A percentile compares a stretch with the other conserved stretches of the same genome.
Conservation (phyloP, 2,888 invertebrate species). For the Hypena proboscidalis region DNA sequence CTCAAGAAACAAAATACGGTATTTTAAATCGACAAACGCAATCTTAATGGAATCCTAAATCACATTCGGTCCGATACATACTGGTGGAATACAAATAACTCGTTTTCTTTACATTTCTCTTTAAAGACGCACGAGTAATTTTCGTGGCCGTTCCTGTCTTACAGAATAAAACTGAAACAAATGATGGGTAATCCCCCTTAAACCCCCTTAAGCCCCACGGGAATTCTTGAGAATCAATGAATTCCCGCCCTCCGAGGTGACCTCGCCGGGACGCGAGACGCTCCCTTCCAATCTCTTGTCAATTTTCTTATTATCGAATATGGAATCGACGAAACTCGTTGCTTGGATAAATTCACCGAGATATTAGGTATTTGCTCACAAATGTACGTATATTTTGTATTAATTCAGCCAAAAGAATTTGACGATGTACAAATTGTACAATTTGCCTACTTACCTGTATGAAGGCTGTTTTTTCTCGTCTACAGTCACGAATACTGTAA, state of each 20-base stretch:
- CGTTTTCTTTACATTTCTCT: constrained; percentile 25
- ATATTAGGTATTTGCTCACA: constrained; percentile 32
- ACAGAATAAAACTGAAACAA: constrained; percentile 46
- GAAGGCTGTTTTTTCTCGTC: constrained; percentile 23
- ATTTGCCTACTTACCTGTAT: constrained; percentile 5
- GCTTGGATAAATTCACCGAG: constrained; percentile 26
- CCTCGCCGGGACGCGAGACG: constrained; percentile 38
- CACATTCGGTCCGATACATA: constrained; percentile 18
- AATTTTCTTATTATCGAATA: constrained; percentile 55
- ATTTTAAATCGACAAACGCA: not conserved
- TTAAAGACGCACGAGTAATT: constrained; percentile 30
- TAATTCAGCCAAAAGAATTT: constrained; percentile 18
- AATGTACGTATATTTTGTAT: constrained; percentile 28
- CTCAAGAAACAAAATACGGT: not conserved
- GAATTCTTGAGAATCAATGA: constrained; percentile 46
- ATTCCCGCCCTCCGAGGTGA: constrained; percentile 29
- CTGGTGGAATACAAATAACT: constrained; percentile 21
- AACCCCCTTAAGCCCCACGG: constrained; percentile 40
- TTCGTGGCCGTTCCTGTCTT: constrained; percentile 29
- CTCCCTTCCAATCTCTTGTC: constrained; percentile 43
- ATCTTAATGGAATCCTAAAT: constrained; percentile 13
- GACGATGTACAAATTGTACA: constrained; percentile 3
- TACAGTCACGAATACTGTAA: constrained; percentile 1
- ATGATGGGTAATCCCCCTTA: constrained; percentile 48
- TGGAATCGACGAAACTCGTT: constrained; percentile 33